phyloP scores from a whole-genome alignment of 2,797 vertebrate genomes.

The Pseudochirops cupreus region DNA sequence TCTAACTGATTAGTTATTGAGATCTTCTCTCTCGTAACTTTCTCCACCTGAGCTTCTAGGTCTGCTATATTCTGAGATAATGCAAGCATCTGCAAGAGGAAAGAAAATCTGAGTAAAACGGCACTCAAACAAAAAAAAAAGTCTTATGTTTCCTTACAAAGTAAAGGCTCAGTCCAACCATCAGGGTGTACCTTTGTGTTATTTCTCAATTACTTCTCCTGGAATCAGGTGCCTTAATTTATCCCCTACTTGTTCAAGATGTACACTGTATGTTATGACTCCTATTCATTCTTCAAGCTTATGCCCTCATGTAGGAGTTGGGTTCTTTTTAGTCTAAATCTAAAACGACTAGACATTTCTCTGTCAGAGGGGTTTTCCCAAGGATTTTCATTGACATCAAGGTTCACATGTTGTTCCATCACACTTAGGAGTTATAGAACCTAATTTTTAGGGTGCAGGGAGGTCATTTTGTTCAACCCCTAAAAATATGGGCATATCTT shows the following conservation, averaged over 20 bases:
- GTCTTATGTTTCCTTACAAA: background rate
- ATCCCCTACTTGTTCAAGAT: background rate
- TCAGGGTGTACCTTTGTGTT: background rate
- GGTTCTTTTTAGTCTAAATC: background rate
- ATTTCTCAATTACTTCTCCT: background rate
- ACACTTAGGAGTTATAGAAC: background rate
- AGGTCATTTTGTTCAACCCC: background rate
- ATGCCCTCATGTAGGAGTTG: background rate
- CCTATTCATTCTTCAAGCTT: background rate
- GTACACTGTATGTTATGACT: background rate
- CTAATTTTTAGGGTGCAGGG: background rate
- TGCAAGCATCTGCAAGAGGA: conserved; percentile 85
- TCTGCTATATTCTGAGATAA: conserved; percentile 90
- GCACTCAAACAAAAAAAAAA: conserved; percentile 33
- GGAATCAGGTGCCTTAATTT: background rate
- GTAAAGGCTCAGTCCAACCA: background rate
- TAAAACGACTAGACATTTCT: background rate
- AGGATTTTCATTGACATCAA: background rate
- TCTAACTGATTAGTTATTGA: conserved; percentile 90
- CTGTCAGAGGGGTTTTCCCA: background rate
- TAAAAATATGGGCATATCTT: background rate
- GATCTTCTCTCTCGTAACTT: conserved; percentile 88
- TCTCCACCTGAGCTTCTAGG: conserved; percentile 89
- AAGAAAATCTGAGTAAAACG: conserved; percentile 26
- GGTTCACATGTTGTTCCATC: background rate